Percentiles rank a stretch among this genome's conserved stretches.
Evolutionary conservation across 2,113 vertebrate species (phyloP).

Genomic region (Hydrolagus affinis): DNA sequence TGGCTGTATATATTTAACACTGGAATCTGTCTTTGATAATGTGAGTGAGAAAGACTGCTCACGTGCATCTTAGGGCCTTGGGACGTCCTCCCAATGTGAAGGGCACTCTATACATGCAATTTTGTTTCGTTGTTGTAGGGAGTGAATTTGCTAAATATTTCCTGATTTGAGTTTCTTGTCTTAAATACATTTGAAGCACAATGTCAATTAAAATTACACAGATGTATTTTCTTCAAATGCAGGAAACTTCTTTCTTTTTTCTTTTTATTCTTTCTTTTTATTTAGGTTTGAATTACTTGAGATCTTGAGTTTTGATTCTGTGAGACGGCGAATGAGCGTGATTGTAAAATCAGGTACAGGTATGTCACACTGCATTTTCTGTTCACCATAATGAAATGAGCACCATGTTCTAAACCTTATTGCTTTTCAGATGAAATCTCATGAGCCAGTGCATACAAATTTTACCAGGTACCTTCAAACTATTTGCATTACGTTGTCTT

Average conservation of each 20-base stretch:
- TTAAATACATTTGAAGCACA: background rate
- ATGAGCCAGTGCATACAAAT: background rate
- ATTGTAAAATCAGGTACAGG: slow-evolving; percentile 73
- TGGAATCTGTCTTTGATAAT: too few relatives aligned
- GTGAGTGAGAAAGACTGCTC: too few relatives aligned
- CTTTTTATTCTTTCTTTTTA: slow-evolving; percentile 22
- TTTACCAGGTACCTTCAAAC: background rate
- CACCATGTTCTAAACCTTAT: too few relatives aligned
- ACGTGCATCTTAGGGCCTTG: too few relatives aligned
- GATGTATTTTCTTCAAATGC: background rate
- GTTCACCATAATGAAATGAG: too few relatives aligned
- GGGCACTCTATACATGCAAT: too few relatives aligned
- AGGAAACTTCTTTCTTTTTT: background rate
- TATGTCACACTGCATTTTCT: slow-evolving; percentile 42
- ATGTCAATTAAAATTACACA: background rate
- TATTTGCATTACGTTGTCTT: slow-evolving; percentile 33
- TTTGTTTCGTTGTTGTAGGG: too few relatives aligned
- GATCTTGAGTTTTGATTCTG: slow-evolving; percentile 85
- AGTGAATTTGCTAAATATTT: too few relatives aligned
- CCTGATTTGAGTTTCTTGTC: too few relatives aligned
- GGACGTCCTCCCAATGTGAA: too few relatives aligned
- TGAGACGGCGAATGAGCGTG: slow-evolving; percentile 90
- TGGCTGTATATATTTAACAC: too few relatives aligned
- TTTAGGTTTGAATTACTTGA: slow-evolving; percentile 82
- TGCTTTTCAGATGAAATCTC: too few relatives aligned